A percentile compares a stretch with the other conserved stretches of the same genome.
phyloP scores from a whole-genome alignment of 2,113 vertebrate species.

The Brachirus orientalis region DNA sequence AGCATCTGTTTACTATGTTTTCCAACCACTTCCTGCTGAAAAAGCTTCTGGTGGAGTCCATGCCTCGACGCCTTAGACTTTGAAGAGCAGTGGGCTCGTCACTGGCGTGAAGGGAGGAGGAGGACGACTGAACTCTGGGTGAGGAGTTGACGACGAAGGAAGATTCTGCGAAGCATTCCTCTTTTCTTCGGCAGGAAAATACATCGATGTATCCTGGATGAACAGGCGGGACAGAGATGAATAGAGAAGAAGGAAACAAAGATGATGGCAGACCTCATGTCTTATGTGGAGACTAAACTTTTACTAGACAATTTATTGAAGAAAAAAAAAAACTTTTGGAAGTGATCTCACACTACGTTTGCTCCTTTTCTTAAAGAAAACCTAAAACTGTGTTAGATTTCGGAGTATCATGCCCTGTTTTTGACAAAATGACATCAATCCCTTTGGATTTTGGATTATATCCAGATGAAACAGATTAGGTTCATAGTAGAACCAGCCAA shows the following conservation, averaged over 20 bases:
- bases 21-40: neutral
- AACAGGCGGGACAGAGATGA: neutral
- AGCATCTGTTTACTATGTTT: neutral
- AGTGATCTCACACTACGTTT: no score
- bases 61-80: conserved; percentile 10
- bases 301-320: no score
- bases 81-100: conserved; percentile 45
- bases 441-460: no score
- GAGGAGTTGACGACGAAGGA: neutral
- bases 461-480: neutral
- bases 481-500: neutral
- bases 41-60: conserved; percentile 16
- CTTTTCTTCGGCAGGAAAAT: conserved; percentile 17
- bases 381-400: no score
- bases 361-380: no score
- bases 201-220: conserved; percentile 27
- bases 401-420: no score
- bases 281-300: no score
- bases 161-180: conserved; percentile 14
- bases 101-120: conserved; percentile 61
- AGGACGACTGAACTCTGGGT: conserved; percentile 8
- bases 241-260: conserved; percentile 2
- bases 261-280: neutral
- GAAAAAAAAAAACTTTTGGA: no score
- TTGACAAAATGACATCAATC: no score